Evolutionary conservation across 2,113 vertebrate species (phyloP).

Genomic region (Mixornis gularis): DNA sequence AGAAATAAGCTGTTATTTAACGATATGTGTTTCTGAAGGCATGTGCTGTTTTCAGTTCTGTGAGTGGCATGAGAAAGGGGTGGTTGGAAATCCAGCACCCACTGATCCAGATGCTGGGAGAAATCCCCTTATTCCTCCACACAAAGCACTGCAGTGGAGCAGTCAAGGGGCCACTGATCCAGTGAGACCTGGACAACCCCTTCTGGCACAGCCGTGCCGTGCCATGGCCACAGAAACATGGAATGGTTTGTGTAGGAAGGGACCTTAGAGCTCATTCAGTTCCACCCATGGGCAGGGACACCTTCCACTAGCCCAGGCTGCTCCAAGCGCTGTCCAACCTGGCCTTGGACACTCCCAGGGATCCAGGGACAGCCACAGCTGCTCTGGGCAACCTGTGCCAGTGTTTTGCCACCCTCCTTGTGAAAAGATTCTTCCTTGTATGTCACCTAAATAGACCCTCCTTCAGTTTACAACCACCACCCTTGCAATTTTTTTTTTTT

Average conservation of each 20-base stretch:
- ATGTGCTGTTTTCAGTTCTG: background rate
- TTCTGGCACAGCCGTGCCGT: background rate
- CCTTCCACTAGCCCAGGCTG: fast-evolving
- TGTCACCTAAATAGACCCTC: background rate
- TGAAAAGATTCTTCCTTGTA: background rate
- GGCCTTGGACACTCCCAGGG: background rate
- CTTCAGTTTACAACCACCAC: background rate
- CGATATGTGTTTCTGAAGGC: background rate
- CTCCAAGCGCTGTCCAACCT: fast-evolving
- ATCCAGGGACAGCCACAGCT: background rate
- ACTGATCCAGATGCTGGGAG: background rate
- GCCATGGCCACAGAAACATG: fast-evolving
- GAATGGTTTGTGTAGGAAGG: background rate
- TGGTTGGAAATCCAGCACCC: background rate
- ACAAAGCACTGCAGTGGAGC: background rate
- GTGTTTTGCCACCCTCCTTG: fast-evolving
- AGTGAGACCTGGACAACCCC: background rate
- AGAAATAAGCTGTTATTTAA: slow-evolving; percentile 41
- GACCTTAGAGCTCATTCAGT: background rate
- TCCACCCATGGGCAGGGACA: background rate
- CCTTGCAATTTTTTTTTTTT: too few species aligned
- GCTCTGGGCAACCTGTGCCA: background rate
- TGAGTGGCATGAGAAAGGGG: background rate
- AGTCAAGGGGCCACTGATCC: fast-evolving
- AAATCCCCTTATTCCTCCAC: background rate